Percentiles rank a stretch among this genome's conserved stretches.
These are phyloP conservation scores for Pithys albifrons DNA, from an alignment of 2,113 vertebrate species.

Conservation along the genomic window DNA sequence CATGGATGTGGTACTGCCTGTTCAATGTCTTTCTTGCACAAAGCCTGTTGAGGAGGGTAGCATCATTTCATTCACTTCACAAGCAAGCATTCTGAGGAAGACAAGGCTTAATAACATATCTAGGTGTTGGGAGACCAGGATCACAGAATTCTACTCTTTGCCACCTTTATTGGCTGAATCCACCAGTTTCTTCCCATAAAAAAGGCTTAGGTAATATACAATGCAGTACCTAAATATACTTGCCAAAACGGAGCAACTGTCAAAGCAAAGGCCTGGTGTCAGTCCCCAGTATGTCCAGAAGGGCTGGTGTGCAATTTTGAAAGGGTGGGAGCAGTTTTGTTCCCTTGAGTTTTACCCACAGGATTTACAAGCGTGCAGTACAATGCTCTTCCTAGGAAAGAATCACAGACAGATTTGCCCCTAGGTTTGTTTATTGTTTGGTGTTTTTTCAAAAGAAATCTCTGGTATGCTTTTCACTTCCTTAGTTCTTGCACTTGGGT, in stretches of 20 bases:
- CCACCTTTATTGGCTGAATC: background rate
- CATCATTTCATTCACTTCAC: accelerated
- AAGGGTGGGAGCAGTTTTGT: background rate
- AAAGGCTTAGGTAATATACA: background rate
- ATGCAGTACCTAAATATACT: background rate
- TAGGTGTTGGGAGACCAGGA: background rate
- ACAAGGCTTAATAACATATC: background rate
- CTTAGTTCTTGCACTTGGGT: background rate
- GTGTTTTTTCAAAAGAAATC: background rate
- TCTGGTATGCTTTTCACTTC: background rate
- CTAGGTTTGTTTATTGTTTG: background rate
- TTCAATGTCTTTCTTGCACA: background rate
- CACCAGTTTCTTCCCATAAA: background rate
- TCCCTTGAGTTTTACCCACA: background rate
- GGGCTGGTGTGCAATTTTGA: background rate
- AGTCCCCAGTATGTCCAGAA: background rate
- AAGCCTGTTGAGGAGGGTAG: background rate
- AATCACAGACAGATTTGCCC: background rate
- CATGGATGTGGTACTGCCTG: background rate
- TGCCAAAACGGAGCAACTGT: background rate
- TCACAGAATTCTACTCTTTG: accelerated
- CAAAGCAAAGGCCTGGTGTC: background rate
- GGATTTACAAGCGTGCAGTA: background rate
- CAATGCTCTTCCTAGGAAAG: background rate
- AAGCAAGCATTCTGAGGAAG: background rate